These are phyloP conservation scores for Acanthiza pusilla DNA, from an alignment of 2,797 vertebrate genomes.

Conservation along the genomic window DNA sequence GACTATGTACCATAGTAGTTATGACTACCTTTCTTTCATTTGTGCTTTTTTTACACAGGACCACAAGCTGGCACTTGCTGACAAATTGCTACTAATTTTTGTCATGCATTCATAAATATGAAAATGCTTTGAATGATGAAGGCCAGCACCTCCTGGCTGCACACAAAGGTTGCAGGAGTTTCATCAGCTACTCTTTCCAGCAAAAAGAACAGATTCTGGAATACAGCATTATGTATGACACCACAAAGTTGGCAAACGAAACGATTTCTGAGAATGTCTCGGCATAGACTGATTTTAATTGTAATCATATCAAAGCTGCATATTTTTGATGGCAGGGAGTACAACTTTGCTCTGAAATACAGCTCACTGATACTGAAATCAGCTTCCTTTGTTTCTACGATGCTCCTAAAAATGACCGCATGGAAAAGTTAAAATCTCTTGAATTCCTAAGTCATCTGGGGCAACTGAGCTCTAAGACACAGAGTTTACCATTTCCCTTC, in stretches of 20 bases:
- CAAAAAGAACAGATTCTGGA: neutral
- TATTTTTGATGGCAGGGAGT: neutral
- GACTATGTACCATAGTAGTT: neutral
- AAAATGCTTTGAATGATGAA: neutral
- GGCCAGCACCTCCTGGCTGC: neutral
- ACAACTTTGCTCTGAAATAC: neutral
- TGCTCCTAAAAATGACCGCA: neutral
- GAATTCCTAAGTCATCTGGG: neutral
- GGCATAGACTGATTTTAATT: neutral
- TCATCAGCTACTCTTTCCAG: neutral
- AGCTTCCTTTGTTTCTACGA: neutral
- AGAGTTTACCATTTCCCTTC: neutral
- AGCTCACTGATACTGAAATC: neutral
- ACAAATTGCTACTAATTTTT: neutral
- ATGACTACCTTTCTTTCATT: neutral
- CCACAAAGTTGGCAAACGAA: neutral
- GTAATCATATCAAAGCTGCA: neutral
- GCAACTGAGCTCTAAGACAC: neutral
- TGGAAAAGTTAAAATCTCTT: neutral
- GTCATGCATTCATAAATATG: neutral
- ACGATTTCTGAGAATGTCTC: neutral
- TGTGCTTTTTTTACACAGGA: rapidly evolving
- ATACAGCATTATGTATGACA: neutral
- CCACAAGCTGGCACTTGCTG: neutral
- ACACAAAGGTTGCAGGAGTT: neutral